Evolutionary conservation across 2,113 vertebrate genomes (phyloP), one percentile per base, ranked within the genome.

Genomic region (Dendrocopos noguchii): DNA sequence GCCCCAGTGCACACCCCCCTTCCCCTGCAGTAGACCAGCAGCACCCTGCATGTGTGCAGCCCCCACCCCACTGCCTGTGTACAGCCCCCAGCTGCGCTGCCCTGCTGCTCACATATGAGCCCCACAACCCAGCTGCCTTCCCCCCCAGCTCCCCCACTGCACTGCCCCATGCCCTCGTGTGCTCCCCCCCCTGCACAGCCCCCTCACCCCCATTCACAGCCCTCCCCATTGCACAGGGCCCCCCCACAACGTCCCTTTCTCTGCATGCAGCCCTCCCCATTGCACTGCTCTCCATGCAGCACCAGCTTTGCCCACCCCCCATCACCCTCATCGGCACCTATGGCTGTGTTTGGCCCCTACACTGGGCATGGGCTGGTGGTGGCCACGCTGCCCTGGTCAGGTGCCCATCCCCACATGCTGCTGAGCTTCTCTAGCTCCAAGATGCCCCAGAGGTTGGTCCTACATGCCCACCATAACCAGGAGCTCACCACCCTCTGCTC

Each of bases 271-370:
- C 21, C 44, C 47, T 15, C 10, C 33, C 60, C 28, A 9, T 14
- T 9, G 56, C 84, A 16, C 31, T 44, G 56, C 34, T 21, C 60
- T 34, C 59, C 28, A 10, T 18, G 42, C 28, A 44, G 31, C 19
- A 20, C n/a, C 52, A 27, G 24, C 42, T 4, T 16, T n/a, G n/a
- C 42, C 27, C 28, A 25, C 33, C 64, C 67, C 55, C 75, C 57
- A 7, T n/a, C 42, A 68, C 20, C 31, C 21, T 12, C 42, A 21
- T 28, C 39, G 17, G 27, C 28, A 59, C 67, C 29, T 57, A 25
- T 0, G 0, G 33, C 33, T 0, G 1, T 20, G 46, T 36, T 55
- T 42, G 19, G 4, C 29, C 53, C n/a, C 15, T 10, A 2, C 7
- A 9, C 4, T 14, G 0, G n/a, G 12, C 20, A 34, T 2, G 8